phyloP scores from a whole-genome alignment of 2,888 invertebrate genomes.

The Nemotelus pantherinus region DNA sequence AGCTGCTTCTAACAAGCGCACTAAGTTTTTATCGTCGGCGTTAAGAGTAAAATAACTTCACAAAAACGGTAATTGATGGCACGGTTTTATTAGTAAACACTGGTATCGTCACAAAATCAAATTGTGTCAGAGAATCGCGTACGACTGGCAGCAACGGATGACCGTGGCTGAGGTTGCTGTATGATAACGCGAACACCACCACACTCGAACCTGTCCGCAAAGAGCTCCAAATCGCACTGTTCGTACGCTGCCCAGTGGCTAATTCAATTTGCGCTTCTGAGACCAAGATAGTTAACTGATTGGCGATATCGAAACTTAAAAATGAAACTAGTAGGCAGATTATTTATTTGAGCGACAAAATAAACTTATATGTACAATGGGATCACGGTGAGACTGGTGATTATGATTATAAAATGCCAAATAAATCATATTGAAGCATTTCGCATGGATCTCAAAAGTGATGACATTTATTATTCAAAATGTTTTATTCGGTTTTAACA shows the following conservation, averaged over 20 bases:
- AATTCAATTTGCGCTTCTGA: not conserved
- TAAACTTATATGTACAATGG: too few relatives aligned
- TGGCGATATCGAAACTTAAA: not conserved
- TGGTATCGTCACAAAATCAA: conserved; percentile 24
- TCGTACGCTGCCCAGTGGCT: not conserved
- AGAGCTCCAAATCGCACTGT: not conserved
- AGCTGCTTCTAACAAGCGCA: not conserved
- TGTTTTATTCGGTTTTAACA: too few relatives aligned
- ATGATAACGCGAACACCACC: not conserved
- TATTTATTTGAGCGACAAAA: too few relatives aligned
- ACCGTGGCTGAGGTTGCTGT: conserved; percentile 7
- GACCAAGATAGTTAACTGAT: not conserved
- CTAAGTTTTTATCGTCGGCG: conserved; percentile 21
- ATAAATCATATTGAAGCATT: too few relatives aligned
- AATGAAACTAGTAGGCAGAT: too few relatives aligned
- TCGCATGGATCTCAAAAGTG: too few relatives aligned
- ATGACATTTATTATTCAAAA: too few relatives aligned
- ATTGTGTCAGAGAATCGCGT: conserved; percentile 1
- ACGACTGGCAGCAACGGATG: not conserved
- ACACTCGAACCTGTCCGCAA: not conserved
- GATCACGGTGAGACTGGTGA: too few relatives aligned
- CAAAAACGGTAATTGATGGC: conserved; percentile 30
- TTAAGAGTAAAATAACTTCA: conserved; percentile 14
- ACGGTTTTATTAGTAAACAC: conserved; percentile 37
- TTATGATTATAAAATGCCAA: too few relatives aligned